These are phyloP conservation scores for Chesias legatella DNA, from an alignment of 2,888 invertebrate species.

Conservation along the genomic window DNA sequence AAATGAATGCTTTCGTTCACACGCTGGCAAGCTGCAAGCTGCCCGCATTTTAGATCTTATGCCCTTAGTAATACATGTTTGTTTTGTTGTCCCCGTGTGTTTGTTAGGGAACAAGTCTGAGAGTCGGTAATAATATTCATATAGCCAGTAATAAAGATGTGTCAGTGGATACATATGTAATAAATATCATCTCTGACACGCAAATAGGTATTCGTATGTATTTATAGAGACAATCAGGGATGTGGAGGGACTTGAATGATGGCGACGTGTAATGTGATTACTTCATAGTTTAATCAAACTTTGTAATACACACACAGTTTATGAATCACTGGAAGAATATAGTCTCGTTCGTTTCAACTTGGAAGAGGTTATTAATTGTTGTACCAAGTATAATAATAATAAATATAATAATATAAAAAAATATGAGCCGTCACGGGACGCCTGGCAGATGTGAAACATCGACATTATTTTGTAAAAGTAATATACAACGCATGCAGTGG, in stretches of 20 bases:
- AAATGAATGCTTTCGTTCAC: slow-evolving; percentile 53
- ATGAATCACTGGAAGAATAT: slow-evolving; percentile 3
- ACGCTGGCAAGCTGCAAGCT: slow-evolving; percentile 39
- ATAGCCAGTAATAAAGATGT: slow-evolving; percentile 54
- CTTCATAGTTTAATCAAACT: slow-evolving; percentile 13
- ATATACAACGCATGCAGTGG: too few species aligned
- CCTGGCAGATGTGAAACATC: too few species aligned
- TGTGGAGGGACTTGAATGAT: slow-evolving; percentile 24
- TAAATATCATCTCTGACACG: slow-evolving; percentile 34
- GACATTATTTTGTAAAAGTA: too few species aligned
- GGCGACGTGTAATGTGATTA: slow-evolving; percentile 25
- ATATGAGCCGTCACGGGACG: too few species aligned
- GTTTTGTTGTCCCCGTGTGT: slow-evolving; percentile 37
- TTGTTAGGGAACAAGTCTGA: slow-evolving; percentile 44
- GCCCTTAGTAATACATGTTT: slow-evolving; percentile 31
- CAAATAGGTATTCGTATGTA: slow-evolving; percentile 23
- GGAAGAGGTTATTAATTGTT: slow-evolving; percentile 1
- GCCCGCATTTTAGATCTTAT: slow-evolving; percentile 41
- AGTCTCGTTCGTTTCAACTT: too few species aligned
- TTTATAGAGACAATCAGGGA: slow-evolving; percentile 32
- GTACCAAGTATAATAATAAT: too few species aligned
- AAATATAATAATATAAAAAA: too few species aligned
- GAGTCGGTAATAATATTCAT: slow-evolving; percentile 62
- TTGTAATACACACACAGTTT: slow-evolving; percentile 7
- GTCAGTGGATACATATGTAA: slow-evolving; percentile 47